phyloP scores from a whole-genome alignment of 1,140 invertebrate genomes.

The Ruditapes philippinarum region DNA sequence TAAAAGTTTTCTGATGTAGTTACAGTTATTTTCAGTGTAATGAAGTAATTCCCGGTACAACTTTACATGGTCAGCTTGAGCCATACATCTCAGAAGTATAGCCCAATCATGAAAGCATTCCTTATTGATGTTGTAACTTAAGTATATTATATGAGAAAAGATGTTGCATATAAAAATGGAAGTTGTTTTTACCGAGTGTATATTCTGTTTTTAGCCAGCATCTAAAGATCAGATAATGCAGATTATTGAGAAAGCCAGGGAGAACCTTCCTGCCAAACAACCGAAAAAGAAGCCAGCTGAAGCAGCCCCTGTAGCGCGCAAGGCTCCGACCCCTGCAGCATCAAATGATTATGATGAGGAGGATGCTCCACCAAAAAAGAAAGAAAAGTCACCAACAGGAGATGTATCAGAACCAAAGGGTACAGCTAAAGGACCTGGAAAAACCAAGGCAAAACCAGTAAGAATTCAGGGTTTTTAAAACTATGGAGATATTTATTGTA shows the following conservation, averaged over 20 bases:
- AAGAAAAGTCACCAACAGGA: constrained; percentile 61
- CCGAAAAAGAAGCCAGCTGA: constrained; percentile 74
- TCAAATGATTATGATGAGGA: constrained; percentile 73
- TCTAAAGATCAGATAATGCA: constrained; percentile 93
- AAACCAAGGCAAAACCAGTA: constrained; percentile 68
- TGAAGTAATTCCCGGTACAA: too few species aligned
- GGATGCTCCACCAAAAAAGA: constrained; percentile 54
- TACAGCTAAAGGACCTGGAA: constrained; percentile 68
- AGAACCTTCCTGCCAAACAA: constrained; percentile 93
- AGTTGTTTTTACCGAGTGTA: constrained; percentile 89
- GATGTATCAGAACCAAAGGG: constrained; percentile 68
- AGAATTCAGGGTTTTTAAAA: constrained; percentile 16
- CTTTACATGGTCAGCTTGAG: too few species aligned
- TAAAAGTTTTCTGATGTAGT: too few species aligned
- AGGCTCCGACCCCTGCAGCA: constrained; percentile 39
- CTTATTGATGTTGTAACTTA: too few species aligned
- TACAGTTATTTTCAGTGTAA: too few species aligned
- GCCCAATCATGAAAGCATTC: too few species aligned
- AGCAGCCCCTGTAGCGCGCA: constrained; percentile 58
- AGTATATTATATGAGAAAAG: too few species aligned
- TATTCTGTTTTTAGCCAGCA: constrained; percentile 89
- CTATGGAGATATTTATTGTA: too few species aligned
- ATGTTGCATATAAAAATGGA: too few species aligned
- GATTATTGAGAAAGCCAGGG: constrained; percentile 94
- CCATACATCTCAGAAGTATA: too few species aligned